phyloP scores from a whole-genome alignment of 2,888 invertebrate species.

The Mantis religiosa region DNA sequence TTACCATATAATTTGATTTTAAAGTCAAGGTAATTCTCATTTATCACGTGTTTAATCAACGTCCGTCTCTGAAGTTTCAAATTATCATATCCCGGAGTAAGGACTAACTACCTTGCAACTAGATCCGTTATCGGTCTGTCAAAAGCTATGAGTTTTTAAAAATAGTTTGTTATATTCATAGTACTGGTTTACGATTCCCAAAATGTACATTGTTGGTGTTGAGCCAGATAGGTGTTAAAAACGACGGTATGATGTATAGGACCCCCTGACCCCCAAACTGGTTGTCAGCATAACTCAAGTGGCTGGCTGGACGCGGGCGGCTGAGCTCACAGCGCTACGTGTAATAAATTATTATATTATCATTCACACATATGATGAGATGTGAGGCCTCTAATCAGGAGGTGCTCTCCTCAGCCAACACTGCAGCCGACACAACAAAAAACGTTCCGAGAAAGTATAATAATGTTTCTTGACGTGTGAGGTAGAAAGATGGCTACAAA shows the following conservation, averaged over 20 bases:
- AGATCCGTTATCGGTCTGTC: too few species aligned
- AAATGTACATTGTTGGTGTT: background rate
- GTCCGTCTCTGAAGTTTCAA: too few species aligned
- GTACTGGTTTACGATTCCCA: background rate
- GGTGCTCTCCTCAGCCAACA: background rate
- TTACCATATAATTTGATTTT: too few species aligned
- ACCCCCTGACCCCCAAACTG: conserved; percentile 4
- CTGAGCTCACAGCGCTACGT: background rate
- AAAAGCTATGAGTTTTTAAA: too few species aligned
- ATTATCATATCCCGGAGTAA: too few species aligned
- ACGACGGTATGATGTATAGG: conserved; percentile 23
- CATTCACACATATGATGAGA: conserved; percentile 21
- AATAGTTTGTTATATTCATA: background rate
- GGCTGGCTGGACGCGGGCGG: background rate
- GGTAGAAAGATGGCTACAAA: background rate
- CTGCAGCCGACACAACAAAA: background rate
- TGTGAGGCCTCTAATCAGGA: background rate
- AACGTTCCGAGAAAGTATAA: background rate
- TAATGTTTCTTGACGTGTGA: conserved; percentile 2
- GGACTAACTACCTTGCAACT: too few species aligned
- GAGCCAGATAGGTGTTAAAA: conserved; percentile 21
- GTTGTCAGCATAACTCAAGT: conserved; percentile 25
- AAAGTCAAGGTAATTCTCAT: too few species aligned
- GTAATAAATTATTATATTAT: conserved; percentile 27
- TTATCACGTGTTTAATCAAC: too few species aligned